A percentile compares a stretch with the other conserved stretches of the same genome.
These are phyloP conservation scores for Eucera pruinosa DNA, from an alignment of 2,888 invertebrate genomes.

Conservation along the genomic window DNA sequence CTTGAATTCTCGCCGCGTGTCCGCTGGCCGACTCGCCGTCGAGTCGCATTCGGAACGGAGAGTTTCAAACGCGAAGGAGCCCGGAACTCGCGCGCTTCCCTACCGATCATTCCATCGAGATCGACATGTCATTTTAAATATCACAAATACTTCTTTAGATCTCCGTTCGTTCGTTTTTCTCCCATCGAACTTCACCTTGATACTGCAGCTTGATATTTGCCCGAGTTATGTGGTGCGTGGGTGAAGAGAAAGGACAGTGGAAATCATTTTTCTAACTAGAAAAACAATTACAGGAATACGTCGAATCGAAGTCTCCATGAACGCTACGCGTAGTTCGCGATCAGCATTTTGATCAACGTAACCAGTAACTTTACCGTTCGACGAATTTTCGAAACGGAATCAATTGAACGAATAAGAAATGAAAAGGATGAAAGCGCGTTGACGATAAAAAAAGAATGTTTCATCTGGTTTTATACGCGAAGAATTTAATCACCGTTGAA, in stretches of 20 bases:
- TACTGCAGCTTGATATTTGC: background rate
- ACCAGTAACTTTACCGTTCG: background rate
- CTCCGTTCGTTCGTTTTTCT: background rate
- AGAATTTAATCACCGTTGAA: no score
- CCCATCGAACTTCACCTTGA: background rate
- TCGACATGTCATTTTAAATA: conserved; percentile 39
- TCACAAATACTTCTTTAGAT: background rate
- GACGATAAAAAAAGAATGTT: background rate
- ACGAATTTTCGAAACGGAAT: background rate
- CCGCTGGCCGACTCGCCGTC: conserved; percentile 70
- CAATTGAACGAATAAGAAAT: background rate
- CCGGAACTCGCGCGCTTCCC: conserved; percentile 53
- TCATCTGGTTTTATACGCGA: background rate
- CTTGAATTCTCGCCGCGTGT: conserved; percentile 81
- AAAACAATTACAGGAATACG: background rate
- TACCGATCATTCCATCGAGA: conserved; percentile 12
- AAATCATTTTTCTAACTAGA: background rate
- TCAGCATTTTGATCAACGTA: background rate
- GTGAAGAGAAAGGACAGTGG: conserved; percentile 35
- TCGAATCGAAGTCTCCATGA: background rate
- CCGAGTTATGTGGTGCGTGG: conserved; percentile 54
- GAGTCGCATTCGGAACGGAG: conserved; percentile 39
- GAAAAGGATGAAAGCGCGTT: background rate
- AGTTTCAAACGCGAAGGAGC: conserved; percentile 24
- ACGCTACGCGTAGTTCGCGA: background rate